Evolutionary conservation across 2,888 invertebrate genomes (phyloP).

Genomic region (Campoletis raptor): DNA sequence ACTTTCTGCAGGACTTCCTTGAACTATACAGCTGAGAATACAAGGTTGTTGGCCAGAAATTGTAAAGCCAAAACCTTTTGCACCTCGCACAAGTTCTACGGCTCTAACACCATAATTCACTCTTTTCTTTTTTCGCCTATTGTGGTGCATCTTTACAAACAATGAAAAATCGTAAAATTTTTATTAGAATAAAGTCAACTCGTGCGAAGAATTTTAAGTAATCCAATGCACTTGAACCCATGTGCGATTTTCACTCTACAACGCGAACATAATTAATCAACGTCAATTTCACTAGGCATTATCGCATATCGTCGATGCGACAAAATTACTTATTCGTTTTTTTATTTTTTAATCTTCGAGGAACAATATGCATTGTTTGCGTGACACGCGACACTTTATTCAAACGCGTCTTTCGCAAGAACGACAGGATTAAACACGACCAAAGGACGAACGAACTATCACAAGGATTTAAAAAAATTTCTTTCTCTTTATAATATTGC

Average conservation of each 20-base stretch:
- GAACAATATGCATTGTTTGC: constrained; percentile 27
- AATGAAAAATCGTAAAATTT: neutral
- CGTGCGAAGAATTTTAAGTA: neutral
- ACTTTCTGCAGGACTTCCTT: constrained; percentile 95
- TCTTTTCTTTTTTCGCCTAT: constrained; percentile 89
- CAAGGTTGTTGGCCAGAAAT: constrained; percentile 99
- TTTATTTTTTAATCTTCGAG: neutral
- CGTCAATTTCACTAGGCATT: constrained; percentile 9
- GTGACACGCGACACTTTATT: constrained; percentile 23
- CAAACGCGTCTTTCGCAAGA: constrained; percentile 34
- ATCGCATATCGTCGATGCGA: neutral
- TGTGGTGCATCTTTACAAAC: constrained; percentile 86
- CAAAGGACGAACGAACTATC: neutral
- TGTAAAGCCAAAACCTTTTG: constrained; percentile 98
- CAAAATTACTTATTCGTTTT: neutral
- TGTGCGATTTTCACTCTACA: constrained; percentile 27
- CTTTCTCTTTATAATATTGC: neutral
- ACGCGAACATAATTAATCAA: constrained; percentile 13
- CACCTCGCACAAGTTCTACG: constrained; percentile 94
- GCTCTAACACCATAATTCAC: constrained; percentile 91
- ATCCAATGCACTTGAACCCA: neutral
- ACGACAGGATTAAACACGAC: constrained; percentile 22
- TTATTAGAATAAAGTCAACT: constrained; percentile 1
- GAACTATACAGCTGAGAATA: constrained; percentile 96
- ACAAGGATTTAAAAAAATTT: neutral